These are phyloP conservation scores for Copsychus sechellarum DNA, from an alignment of 2,113 vertebrate species.

Conservation along the genomic window DNA sequence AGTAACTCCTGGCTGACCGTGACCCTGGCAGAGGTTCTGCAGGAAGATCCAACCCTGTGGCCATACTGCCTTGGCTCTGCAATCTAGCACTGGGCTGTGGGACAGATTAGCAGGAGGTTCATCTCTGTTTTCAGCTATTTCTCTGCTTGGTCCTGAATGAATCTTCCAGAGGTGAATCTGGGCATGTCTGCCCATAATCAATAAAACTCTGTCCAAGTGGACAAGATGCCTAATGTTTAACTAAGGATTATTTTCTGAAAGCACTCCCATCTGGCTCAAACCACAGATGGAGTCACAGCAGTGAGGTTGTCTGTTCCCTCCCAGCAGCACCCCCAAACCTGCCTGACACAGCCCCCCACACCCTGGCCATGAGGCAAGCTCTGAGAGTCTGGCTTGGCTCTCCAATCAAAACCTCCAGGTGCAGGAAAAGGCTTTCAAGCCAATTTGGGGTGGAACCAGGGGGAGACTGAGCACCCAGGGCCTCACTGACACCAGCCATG, in stretches of 20 bases:
- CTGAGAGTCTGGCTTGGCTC: rapidly evolving
- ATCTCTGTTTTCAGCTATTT: background rate
- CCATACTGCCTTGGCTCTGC: background rate
- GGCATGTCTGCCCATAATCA: background rate
- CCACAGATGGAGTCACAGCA: background rate
- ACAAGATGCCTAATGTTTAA: background rate
- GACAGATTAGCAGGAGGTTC: background rate
- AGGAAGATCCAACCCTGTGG: background rate
- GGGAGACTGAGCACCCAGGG: background rate
- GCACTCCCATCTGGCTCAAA: background rate
- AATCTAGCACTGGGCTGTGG: background rate
- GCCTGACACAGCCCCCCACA: background rate
- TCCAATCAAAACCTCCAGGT: background rate
- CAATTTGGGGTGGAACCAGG: background rate
- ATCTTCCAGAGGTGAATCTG: background rate
- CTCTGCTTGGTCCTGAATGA: background rate
- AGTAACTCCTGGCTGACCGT: background rate
- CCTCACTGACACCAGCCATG: background rate
- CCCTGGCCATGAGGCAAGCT: rapidly evolving
- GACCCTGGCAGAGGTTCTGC: background rate
- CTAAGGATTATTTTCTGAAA: background rate
- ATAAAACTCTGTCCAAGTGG: background rate
- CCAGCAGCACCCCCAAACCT: background rate
- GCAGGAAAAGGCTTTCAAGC: background rate
- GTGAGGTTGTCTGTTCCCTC: background rate